phyloP scores from a whole-genome alignment of 2,113 vertebrate species.

The Formicarius rufipectus region DNA sequence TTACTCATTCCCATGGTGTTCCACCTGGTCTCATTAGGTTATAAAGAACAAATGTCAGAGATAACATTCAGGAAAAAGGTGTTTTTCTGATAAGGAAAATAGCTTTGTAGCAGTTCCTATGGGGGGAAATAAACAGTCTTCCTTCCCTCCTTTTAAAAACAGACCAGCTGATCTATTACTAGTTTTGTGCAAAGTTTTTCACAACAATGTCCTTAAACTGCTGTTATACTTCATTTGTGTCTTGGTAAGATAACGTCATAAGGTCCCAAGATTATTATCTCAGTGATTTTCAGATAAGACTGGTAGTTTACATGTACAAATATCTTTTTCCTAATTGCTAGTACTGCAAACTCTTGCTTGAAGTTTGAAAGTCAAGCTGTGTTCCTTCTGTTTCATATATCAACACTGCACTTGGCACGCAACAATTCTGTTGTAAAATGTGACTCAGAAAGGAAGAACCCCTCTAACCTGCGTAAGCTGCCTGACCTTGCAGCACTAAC shows the following conservation, averaged over 20 bases:
- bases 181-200: conserved; percentile 21
- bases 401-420: neutral
- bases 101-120: conserved; percentile 50
- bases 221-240: neutral
- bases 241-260: neutral
- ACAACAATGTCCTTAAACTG: conserved; percentile 13
- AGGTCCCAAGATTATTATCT: conserved; percentile 23
- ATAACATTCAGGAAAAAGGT: conserved; percentile 66
- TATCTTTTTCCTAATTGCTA: neutral
- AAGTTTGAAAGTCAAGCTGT: conserved; percentile 25
- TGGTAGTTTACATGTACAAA: neutral
- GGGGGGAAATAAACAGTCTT: conserved; percentile 50
- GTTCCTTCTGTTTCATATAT: neutral
- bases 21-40: conserved; percentile 49
- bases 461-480: neutral
- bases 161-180: conserved; percentile 22
- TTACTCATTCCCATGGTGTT: conserved; percentile 49
- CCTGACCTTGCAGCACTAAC: neutral
- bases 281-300: conserved; percentile 16
- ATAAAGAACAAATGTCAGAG: conserved; percentile 54
- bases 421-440: neutral
- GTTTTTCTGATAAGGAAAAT: conserved; percentile 62
- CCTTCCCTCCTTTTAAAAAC: conserved; percentile 61
- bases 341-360: neutral
- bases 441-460: neutral